Evolutionary conservation across 1,140 invertebrate genomes (phyloP), one percentile per base, ranked within the genome.

Genomic region (Helicorthomorpha holstii): DNA sequence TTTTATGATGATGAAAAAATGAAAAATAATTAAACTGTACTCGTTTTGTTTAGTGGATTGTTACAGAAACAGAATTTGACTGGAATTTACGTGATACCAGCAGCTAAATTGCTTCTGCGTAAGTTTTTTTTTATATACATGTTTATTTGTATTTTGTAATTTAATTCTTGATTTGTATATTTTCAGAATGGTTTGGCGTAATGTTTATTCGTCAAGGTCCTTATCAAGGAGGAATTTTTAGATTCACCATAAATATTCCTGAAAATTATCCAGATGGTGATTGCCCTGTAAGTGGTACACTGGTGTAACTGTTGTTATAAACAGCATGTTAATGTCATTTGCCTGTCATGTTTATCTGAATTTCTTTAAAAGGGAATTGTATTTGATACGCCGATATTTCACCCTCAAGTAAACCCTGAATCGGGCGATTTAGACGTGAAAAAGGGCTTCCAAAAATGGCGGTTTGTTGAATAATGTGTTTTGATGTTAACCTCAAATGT

Each of bases 21-120:
- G 25, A 27, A 24, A 19, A 27, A n/a, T 14, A 49, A 27, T 56
- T 57, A 51, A 56, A 48, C 59, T 64, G 59, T 63, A 57, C 51
- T 59, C 55, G 51, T 57, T 55, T 63, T 49, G 77, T 80, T 59
- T 61, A 91, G 86, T 67, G 81, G 87, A 65, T 80, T 87, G 73
- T 69, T 91, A 49, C 79, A 82, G 61, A 82, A 80, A 50, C 84
- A 91, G 71, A 82, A 85, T 64, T 66, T 92, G 34, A 78, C 79
- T 61, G 88, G 90, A 45, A 75, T 93, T 54, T 95, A 93, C 73
- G 82, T 91, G 2, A 87, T 94, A 67, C 90, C 91, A 51, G 91
- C 89, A 54, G 82, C 82, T 61, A 76, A 66, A 47, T 69, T 70
- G n/a, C 64, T 71, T 38, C 29, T 56, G 16, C 51, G 55, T 56